A percentile compares a stretch with the other conserved stretches of the same genome.
Conservation (phyloP, 2,888 invertebrate species). For the Ethmia dodecea region DNA sequence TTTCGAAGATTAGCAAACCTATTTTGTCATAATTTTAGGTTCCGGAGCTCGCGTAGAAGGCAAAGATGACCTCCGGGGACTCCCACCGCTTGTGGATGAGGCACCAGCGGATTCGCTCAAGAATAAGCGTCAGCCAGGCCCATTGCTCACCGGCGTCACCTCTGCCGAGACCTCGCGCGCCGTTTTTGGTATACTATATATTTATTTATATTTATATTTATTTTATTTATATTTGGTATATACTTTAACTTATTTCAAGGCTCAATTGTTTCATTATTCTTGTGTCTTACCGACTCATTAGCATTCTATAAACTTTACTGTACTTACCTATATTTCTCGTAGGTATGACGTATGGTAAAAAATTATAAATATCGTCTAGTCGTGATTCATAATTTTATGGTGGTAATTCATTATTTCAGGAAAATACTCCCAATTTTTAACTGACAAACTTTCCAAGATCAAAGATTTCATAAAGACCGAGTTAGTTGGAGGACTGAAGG, state of each 20-base stretch:
- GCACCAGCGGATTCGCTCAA: slow-evolving; percentile 79
- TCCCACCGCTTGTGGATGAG: slow-evolving; percentile 82
- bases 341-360: no score
- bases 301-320: no score
- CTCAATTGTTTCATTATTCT: no score
- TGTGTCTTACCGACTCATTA: no score
- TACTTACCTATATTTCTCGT: no score
- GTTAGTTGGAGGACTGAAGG: slow-evolving; percentile 52
- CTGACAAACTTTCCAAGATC: slow-evolving; percentile 39
- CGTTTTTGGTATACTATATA: slow-evolving; percentile 73
- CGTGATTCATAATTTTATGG: no score
- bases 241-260: no score
- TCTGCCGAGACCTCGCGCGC: slow-evolving; percentile 84
- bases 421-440: slow-evolving; percentile 54
- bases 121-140: slow-evolving; percentile 74
- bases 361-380: no score
- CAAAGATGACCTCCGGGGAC: slow-evolving; percentile 79
- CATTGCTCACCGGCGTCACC: slow-evolving; percentile 84
- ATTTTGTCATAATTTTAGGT: slow-evolving; percentile 36
- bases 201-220: no score
- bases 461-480: slow-evolving; percentile 64
- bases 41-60: slow-evolving; percentile 84
- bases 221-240: no score
- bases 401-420: slow-evolving; percentile 39
- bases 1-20: no score